Evolutionary conservation across 2,113 vertebrate species (phyloP), one percentile per base, ranked within the genome.

Genomic region (Polyodon spathula): DNA sequence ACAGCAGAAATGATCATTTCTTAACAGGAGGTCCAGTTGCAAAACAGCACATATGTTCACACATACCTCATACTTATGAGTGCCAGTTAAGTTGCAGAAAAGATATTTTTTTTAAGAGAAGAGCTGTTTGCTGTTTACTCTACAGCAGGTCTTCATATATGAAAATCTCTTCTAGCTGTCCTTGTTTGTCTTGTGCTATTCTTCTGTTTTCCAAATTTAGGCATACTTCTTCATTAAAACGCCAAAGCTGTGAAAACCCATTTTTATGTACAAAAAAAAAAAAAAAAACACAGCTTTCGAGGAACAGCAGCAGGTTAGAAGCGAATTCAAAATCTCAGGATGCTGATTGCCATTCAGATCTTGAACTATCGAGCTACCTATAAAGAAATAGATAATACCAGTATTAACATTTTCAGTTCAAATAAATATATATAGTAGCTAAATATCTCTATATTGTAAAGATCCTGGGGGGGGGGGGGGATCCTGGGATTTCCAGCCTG

Each of bases 311-410:
- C 8, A 54, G 41, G 16, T 50, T 44, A 10, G 60, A 6, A 55
- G 60, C 40, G 40, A 27, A 9, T 16, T 10, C 27, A 9, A 50
- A n/a, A 17, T 10, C 16, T 40, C 16, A 41, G 37, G 40, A 16
- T n/a, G 53, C 16, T 17, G 16, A 4, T 42, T 11, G 16, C 4
- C 38, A 14, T 11, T 14, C n/a, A 62, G 40, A 64, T 74, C 76
- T 79, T 85, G 73, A 69, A 71, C 72, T 81, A 82, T 69, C 71
- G 76, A 56, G 83, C 89, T 76, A 85, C 86, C 92, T 94, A 81
- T 12, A 78, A 80, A 63, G 61, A 73, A 80, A 77, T 68, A 82
- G 64, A 76, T 80, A 61, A 76, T 43, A 73, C 61, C 27, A 27
- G 27, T 27, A 73, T 79, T 64, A 82, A 70, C 62, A 72, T 66